A percentile compares a stretch with the other conserved stretches of the same genome.
Evolutionary conservation across 2,888 invertebrate genomes (phyloP).

Genomic region (Corbicula japonica): DNA sequence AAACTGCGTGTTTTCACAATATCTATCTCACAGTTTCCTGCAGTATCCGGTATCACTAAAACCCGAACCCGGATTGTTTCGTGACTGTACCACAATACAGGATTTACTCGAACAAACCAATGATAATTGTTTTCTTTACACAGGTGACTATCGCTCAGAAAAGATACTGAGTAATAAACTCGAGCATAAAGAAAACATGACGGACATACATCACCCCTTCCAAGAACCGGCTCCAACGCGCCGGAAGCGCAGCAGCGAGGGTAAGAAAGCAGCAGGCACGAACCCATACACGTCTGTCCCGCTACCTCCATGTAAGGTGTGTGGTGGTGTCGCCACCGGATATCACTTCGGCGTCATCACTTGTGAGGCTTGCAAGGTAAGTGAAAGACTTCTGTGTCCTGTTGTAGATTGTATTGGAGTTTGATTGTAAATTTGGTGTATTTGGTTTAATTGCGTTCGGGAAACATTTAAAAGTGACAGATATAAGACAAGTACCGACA

Average conservation of each 20-base stretch:
- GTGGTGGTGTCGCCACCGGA: conserved; percentile 72
- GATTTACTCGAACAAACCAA: conserved; percentile 19
- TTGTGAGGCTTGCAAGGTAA: conserved; percentile 78
- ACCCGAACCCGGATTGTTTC: conserved; percentile 25
- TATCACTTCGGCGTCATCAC: conserved; percentile 78
- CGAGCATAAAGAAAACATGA: conserved; percentile 27
- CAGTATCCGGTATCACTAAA: conserved; percentile 7
- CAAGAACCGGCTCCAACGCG: not conserved
- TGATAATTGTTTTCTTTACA: no score
- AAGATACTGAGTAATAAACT: not conserved
- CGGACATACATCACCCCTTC: conserved; percentile 6
- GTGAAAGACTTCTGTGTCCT: no score
- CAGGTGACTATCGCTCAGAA: no score
- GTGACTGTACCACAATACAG: conserved; percentile 21
- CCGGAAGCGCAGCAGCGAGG: conserved; percentile 41
- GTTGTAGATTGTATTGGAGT: no score
- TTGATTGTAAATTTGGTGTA: no score
- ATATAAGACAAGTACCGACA: not conserved
- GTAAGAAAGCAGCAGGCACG: conserved; percentile 13
- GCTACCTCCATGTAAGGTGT: conserved; percentile 77
- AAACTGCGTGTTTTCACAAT: conserved; percentile 17
- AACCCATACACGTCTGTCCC: conserved; percentile 66
- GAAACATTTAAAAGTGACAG: no score
- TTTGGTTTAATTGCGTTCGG: no score
- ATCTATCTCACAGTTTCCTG: not conserved